Evolutionary conservation across 1,140 invertebrate species (phyloP).

Genomic region (Penaeus chinensis): DNA sequence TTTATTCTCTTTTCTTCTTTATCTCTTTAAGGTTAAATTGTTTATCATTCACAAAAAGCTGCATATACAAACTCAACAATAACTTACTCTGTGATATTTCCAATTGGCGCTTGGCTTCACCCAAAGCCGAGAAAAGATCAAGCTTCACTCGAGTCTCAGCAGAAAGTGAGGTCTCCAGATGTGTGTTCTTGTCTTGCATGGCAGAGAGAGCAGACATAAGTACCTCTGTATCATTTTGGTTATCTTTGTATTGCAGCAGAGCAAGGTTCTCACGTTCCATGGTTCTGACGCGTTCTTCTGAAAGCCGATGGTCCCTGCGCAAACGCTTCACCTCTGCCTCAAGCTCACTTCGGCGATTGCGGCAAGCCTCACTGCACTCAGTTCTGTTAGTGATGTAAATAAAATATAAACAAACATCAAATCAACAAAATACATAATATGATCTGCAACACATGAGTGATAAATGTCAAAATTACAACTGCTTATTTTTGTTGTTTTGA

Average conservation of each 20-base stretch:
- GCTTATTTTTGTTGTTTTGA: no score
- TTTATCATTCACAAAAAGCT: neutral
- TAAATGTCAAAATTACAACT: no score
- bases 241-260: constrained; percentile 76
- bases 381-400: constrained; percentile 29
- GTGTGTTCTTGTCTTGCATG: constrained; percentile 88
- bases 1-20: no score
- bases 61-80: neutral
- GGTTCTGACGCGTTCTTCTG: constrained; percentile 77
- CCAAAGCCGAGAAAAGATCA: constrained; percentile 91
- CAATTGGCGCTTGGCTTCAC: constrained; percentile 92
- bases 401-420: constrained; percentile 25
- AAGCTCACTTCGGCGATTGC: constrained; percentile 79
- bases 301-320: constrained; percentile 79
- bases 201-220: constrained; percentile 82
- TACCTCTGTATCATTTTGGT: constrained; percentile 82
- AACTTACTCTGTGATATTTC: constrained; percentile 90
- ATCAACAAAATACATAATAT: neutral
- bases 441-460: neutral
- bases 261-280: constrained; percentile 72
- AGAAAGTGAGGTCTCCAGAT: constrained; percentile 91
- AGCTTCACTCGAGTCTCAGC: constrained; percentile 96
- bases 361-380: constrained; percentile 83
- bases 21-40: no score
- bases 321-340: constrained; percentile 83